Base-by-base conservation (phyloP, 2,888 invertebrate species). In the Peribatodes rhomboidaria region DNA sequence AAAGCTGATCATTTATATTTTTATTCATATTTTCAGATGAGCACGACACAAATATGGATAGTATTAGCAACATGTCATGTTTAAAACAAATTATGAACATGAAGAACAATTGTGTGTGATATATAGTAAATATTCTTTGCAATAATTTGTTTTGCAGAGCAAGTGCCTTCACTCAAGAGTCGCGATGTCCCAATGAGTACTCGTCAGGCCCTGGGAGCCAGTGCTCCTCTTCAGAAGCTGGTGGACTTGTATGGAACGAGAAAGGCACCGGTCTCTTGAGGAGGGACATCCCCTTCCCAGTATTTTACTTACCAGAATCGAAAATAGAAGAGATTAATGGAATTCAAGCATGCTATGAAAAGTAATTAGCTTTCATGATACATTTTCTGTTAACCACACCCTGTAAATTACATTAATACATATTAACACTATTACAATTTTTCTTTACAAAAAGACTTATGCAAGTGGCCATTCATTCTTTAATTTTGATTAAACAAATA, bases 211-310 rank as follows among this genome's bases (percentile, higher is more conserved):
- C 83, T 14, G 92, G 87, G 20, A 92, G 92, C 62, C 86, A 87
- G 66, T 92, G 93, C 54, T 94, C 94, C 46, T 88, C 94, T 63
- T 83, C 89, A 10, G 75, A 80, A 39, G 80, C 87, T 8, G 92
- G 88, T 67, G 93, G 94, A 0, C 96, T 97, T 96, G 93, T 94
- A 0, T 99, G 98, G 98, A 99, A 99, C 91, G 94, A 95, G 13
- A 84, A 89, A 72, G 98, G 98, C 9, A 96, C 96, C 13, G 95
- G 96, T 1, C 88, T 98, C 13, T 85, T 98, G 73, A 94, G 96
- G 76, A 95, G 95, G 76, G 96, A 98, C 79, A 97, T 98, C 81
- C 96, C 96, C n/a, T 98, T 98, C 79, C 98, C 98, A 0, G 96
- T 98, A 74, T 98, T 98, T 88, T 96, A 95, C 68, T 90, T 98